These are phyloP conservation scores for Corydoras sp. DNA, from an alignment of 2,113 vertebrate genomes.

Conservation along the genomic window DNA sequence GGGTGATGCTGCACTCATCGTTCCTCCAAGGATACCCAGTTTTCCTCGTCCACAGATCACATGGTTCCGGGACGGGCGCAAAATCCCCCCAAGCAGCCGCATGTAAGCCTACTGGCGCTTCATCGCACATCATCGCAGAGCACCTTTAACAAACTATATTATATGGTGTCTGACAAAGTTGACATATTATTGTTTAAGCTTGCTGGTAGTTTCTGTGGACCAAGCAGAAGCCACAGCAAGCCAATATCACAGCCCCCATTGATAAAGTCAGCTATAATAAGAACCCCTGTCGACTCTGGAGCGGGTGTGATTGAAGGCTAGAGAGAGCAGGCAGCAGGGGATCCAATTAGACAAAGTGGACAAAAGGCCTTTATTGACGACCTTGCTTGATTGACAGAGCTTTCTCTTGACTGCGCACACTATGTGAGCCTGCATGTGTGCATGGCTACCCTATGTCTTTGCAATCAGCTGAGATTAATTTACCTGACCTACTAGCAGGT, in stretches of 20 bases:
- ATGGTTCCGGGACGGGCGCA: slow-evolving; percentile 97
- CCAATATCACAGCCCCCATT: slow-evolving; percentile 56
- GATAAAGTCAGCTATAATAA: slow-evolving; percentile 64
- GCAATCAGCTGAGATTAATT: slow-evolving; percentile 58
- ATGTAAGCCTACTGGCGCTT: slow-evolving; percentile 73
- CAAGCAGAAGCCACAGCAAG: not conserved
- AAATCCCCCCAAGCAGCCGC: slow-evolving; percentile 93
- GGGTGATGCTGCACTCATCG: slow-evolving; percentile 84
- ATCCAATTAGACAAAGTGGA: slow-evolving; percentile 73
- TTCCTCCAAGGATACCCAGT: slow-evolving; percentile 82
- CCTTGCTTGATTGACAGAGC: slow-evolving; percentile 62
- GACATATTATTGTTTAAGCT: slow-evolving; percentile 17
- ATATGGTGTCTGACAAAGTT: not conserved
- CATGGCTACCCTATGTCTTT: slow-evolving; percentile 20
- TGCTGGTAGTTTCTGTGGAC: not conserved
- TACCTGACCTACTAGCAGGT: slow-evolving; percentile 39
- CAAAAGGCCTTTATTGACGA: slow-evolving; percentile 68
- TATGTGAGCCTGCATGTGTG: slow-evolving; percentile 8
- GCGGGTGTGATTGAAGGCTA: slow-evolving; percentile 61
- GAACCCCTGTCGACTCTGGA: slow-evolving; percentile 57
- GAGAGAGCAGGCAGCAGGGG: slow-evolving; percentile 60
- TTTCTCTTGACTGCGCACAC: slow-evolving; percentile 9
- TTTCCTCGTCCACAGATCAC: slow-evolving; percentile 95
- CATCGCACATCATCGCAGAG: not conserved
- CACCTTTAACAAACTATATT: slow-evolving; percentile 19